phyloP scores from a whole-genome alignment of 2,113 vertebrate genomes.

The Emydocephalus ijimae region DNA sequence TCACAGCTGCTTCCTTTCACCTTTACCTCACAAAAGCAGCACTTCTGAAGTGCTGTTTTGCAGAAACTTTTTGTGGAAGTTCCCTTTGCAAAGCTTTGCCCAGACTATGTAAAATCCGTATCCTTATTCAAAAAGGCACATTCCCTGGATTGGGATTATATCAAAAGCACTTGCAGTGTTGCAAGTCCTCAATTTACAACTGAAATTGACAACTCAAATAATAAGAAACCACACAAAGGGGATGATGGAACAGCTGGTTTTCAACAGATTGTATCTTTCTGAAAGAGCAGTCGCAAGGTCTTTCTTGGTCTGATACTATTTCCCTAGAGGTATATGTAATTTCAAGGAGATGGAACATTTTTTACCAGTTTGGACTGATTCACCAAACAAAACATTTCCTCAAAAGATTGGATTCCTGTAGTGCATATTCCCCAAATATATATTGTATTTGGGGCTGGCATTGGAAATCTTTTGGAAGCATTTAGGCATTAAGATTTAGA shows the following conservation, averaged over 20 bases:
- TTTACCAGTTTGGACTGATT: background rate
- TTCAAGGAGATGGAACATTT: background rate
- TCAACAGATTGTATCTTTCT: background rate
- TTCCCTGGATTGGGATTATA: background rate
- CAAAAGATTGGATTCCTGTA: background rate
- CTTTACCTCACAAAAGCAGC: background rate
- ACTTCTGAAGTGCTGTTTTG: background rate
- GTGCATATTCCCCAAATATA: too few relatives aligned
- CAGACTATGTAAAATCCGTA: background rate
- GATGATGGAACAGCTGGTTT: background rate
- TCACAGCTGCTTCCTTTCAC: background rate
- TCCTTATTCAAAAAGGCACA: too few relatives aligned
- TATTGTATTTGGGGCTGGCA: background rate
- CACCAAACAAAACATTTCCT: background rate
- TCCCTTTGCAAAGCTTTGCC: background rate
- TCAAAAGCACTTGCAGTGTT: background rate
- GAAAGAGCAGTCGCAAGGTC: background rate
- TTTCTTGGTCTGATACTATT: background rate
- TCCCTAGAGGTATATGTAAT: background rate
- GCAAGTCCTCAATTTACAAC: background rate
- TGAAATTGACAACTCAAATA: background rate
- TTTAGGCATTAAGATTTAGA: background rate
- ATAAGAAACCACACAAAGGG: background rate
- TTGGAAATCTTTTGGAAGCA: background rate
- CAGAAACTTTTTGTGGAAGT: background rate